phyloP scores from a whole-genome alignment of 2,888 invertebrate species.

The Scrobipalpa costella region DNA sequence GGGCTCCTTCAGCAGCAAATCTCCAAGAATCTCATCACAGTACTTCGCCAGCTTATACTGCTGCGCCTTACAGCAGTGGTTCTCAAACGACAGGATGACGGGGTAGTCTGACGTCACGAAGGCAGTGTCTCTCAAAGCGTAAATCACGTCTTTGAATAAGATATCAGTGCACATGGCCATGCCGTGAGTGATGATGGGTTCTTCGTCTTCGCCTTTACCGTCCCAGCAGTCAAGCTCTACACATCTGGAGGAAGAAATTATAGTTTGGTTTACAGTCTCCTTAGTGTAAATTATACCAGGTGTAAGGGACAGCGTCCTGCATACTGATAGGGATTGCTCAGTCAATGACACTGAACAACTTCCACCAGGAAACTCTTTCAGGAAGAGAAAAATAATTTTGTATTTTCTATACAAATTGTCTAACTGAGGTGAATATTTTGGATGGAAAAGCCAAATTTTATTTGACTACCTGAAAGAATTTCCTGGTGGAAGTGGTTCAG shows the following conservation, averaged over 20 bases:
- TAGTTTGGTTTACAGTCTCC: neutral
- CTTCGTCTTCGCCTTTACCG: slow-evolving; percentile 98
- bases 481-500: too few relatives aligned
- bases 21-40: slow-evolving; percentile 98
- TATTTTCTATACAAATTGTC: too few relatives aligned
- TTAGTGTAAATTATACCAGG: too few relatives aligned
- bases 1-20: slow-evolving; percentile 93
- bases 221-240: slow-evolving; percentile 99
- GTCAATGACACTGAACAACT: too few relatives aligned
- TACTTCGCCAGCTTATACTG: slow-evolving; percentile 99
- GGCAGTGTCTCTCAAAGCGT: slow-evolving; percentile 98
- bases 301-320: too few relatives aligned
- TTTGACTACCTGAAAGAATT: too few relatives aligned
- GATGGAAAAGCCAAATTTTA: too few relatives aligned
- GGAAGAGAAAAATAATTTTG: too few relatives aligned
- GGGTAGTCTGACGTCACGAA: slow-evolving; percentile 99
- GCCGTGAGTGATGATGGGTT: slow-evolving; percentile 99
- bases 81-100: slow-evolving; percentile 98
- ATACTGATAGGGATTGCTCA: too few relatives aligned
- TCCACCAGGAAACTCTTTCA: too few relatives aligned
- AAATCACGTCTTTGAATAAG: slow-evolving; percentile 98
- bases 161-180: slow-evolving; percentile 99
- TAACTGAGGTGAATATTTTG: too few relatives aligned
- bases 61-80: slow-evolving; percentile 98
- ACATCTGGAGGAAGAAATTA: slow-evolving; percentile 83